Evolutionary conservation across 2,113 vertebrate genomes (phyloP).

Genomic region (Alligator mississippiensis): DNA sequence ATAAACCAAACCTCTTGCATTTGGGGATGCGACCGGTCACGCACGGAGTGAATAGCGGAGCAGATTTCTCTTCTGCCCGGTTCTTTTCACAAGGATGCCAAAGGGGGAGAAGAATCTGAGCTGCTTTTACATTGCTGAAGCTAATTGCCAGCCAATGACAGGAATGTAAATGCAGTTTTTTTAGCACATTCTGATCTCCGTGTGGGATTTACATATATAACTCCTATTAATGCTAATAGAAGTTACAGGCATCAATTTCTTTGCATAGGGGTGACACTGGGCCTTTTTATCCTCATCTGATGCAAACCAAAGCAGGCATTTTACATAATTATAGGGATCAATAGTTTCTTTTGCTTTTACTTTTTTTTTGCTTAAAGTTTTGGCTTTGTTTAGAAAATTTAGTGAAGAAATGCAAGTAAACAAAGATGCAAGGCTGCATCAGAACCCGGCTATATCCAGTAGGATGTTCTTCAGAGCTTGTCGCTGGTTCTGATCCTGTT

Average conservation of each 20-base stretch:
- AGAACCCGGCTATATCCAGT: background rate
- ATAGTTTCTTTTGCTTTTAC: background rate
- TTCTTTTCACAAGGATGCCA: slow-evolving; percentile 41
- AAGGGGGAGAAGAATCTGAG: slow-evolving; percentile 13
- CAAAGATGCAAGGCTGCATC: background rate
- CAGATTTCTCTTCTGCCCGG: slow-evolving; percentile 12
- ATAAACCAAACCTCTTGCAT: background rate
- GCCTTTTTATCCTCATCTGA: slow-evolving; percentile 61
- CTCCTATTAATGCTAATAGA: slow-evolving; percentile 67
- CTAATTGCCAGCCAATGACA: slow-evolving; percentile 66
- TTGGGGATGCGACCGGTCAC: background rate
- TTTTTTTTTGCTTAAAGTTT: background rate
- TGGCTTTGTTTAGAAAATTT: background rate
- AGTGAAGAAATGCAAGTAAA: background rate
- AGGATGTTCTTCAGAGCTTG: background rate
- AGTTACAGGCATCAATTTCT: slow-evolving; percentile 40
- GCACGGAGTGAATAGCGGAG: background rate
- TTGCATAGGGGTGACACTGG: background rate
- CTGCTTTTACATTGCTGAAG: slow-evolving; percentile 33
- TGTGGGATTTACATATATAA: slow-evolving; percentile 68
- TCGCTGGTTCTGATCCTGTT: background rate
- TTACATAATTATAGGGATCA: slow-evolving; percentile 13
- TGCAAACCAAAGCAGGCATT: slow-evolving; percentile 31
- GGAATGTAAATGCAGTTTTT: slow-evolving; percentile 61
- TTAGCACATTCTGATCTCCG: slow-evolving; percentile 58